These are phyloP conservation scores for Calameuta idolon DNA, from an alignment of 2,888 invertebrate genomes.

Conservation along the genomic window DNA sequence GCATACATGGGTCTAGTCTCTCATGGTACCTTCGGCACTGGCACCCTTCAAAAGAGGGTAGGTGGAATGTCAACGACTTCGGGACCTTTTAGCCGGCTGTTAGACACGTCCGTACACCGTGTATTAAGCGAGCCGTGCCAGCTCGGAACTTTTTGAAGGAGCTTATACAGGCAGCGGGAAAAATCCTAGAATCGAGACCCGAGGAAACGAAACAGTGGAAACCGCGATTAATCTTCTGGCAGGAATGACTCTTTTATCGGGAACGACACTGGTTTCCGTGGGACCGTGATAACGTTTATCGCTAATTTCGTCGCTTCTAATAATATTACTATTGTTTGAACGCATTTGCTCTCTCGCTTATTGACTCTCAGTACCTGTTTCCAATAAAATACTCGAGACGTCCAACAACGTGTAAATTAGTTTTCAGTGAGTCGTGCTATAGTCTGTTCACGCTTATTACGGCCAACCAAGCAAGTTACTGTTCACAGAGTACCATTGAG, in stretches of 20 bases:
- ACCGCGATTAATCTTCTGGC: not conserved
- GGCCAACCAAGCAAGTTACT: not conserved
- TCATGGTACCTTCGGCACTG: not conserved
- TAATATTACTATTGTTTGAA: not conserved
- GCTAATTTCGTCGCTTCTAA: not conserved
- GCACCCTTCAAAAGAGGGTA: not conserved
- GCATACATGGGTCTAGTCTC: not conserved
- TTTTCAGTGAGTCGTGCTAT: not conserved
- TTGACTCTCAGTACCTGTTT: slow-evolving; percentile 39
- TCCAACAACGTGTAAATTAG: slow-evolving; percentile 47
- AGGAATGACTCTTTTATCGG: not conserved
- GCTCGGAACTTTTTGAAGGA: not conserved
- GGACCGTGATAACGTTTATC: not conserved
- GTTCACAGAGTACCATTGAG: no score
- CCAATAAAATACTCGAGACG: slow-evolving; percentile 44
- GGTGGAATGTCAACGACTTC: not conserved
- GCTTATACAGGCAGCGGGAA: not conserved
- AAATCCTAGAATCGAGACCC: not conserved
- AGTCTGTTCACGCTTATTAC: not conserved
- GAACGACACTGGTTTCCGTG: not conserved
- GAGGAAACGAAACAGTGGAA: not conserved
- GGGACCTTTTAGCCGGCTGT: not conserved
- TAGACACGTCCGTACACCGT: not conserved
- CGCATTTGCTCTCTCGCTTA: slow-evolving; percentile 20
- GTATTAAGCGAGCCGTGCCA: not conserved